Evolutionary conservation across 2,113 vertebrate genomes (phyloP).

Genomic region (Nothoprocta perdicaria): DNA sequence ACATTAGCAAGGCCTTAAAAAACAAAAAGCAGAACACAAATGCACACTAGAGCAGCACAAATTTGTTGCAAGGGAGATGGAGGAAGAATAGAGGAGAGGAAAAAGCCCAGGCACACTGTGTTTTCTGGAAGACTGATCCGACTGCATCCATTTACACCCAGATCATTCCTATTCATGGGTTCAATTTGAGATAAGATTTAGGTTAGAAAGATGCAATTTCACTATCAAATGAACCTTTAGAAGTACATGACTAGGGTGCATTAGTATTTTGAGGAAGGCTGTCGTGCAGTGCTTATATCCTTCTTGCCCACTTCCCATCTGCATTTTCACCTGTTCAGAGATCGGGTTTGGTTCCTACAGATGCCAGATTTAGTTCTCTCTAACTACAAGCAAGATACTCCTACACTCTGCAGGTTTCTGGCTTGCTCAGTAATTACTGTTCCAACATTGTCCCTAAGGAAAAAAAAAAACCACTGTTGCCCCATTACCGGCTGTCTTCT

Average conservation of each 20-base stretch:
- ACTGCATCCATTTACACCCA: background rate
- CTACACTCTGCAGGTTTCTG: constrained; percentile 9
- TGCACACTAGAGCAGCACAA: background rate
- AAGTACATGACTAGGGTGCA: background rate
- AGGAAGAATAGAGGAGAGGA: background rate
- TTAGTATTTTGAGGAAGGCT: background rate
- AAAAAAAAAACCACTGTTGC: background rate
- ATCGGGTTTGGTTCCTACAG: background rate
- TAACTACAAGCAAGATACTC: constrained; percentile 24
- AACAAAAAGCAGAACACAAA: background rate
- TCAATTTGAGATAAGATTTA: background rate
- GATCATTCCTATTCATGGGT: background rate
- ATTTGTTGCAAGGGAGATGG: background rate
- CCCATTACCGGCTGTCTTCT: constrained; percentile 51
- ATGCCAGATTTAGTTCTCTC: background rate
- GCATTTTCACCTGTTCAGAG: constrained; percentile 9
- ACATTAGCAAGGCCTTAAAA: background rate
- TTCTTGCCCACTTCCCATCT: background rate
- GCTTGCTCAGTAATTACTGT: constrained; percentile 24
- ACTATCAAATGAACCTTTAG: background rate
- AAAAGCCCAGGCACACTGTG: accelerated
- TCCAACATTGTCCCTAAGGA: background rate
- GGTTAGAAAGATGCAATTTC: background rate
- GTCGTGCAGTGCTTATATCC: background rate
- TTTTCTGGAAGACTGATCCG: background rate